Conservation (phyloP, 2,888 invertebrate genomes). For the Archips crataeganus region DNA sequence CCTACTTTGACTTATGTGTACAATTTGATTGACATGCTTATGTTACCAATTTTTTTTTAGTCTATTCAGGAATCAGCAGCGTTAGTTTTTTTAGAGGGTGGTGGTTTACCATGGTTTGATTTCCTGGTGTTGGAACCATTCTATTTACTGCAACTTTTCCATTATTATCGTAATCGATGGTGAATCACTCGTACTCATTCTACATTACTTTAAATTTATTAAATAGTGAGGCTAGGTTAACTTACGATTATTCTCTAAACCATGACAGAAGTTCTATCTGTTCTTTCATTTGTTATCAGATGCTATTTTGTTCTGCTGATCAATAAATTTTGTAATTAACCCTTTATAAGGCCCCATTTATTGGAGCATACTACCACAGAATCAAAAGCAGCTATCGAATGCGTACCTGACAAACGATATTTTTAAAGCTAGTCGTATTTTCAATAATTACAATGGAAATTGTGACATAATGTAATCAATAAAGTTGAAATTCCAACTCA, state of each 20-base stretch:
- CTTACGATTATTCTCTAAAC: slow-evolving; percentile 17
- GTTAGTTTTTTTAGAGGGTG: slow-evolving; percentile 4
- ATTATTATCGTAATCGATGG: slow-evolving; percentile 7
- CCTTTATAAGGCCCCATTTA: too few relatives aligned
- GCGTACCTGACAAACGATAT: too few relatives aligned
- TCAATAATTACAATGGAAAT: too few relatives aligned
- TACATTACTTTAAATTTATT: background rate
- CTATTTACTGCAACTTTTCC: slow-evolving; percentile 5
- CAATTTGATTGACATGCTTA: slow-evolving; percentile 1
- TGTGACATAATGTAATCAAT: too few relatives aligned
- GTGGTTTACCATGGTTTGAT: slow-evolving; percentile 7
- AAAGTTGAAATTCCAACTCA: too few relatives aligned
- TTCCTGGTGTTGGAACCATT: slow-evolving; percentile 26
- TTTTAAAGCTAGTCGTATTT: too few relatives aligned
- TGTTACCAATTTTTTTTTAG: slow-evolving; percentile 2
- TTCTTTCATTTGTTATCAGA: slow-evolving; percentile 6
- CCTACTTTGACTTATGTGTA: background rate
- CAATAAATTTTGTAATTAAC: background rate
- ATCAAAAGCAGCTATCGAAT: too few relatives aligned
- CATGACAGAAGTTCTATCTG: slow-evolving; percentile 6
- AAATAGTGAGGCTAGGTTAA: slow-evolving; percentile 26
- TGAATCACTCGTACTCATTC: slow-evolving; percentile 2
- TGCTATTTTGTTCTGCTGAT: background rate
- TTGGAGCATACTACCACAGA: too few relatives aligned
- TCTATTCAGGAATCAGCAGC: background rate